Evolutionary conservation across 2,797 vertebrate species (phyloP).

Genomic region (Silurus aristotelis): DNA sequence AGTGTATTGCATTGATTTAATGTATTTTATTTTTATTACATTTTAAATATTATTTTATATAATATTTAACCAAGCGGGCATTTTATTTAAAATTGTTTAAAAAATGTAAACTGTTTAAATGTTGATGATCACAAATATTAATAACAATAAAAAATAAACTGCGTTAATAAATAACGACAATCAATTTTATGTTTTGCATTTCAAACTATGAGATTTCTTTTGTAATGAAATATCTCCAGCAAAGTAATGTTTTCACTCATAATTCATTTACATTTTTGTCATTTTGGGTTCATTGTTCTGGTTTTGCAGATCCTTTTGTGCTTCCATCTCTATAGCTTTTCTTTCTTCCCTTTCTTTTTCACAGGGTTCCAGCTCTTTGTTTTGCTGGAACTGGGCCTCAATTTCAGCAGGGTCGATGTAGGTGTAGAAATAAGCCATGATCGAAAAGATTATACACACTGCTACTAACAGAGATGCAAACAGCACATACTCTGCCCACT

Average conservation of each 20-base stretch:
- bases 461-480: conserved; percentile 85
- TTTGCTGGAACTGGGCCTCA: conserved; percentile 79
- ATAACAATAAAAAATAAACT: too few relatives aligned
- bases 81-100: too few relatives aligned
- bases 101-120: too few relatives aligned
- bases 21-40: too few relatives aligned
- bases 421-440: conserved; percentile 91
- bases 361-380: conserved; percentile 59
- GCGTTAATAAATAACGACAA: too few relatives aligned
- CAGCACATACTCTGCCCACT: conserved; percentile 92
- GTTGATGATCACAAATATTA: too few relatives aligned
- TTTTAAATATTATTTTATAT: too few relatives aligned
- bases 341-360: conserved; percentile 17
- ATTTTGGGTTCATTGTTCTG: conserved; percentile 39
- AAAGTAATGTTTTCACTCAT: not conserved
- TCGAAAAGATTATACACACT: conserved; percentile 87
- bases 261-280: conserved; percentile 60
- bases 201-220: too few relatives aligned
- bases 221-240: too few relatives aligned
- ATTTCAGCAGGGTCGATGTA: conserved; percentile 85
- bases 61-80: too few relatives aligned
- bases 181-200: too few relatives aligned
- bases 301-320: conserved; percentile 39
- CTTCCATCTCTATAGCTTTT: conserved; percentile 62
- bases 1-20: too few relatives aligned